These are phyloP conservation scores for Propithecus deckenii DNA, from an alignment of 2,797 vertebrate genomes.

Conservation along the genomic window DNA sequence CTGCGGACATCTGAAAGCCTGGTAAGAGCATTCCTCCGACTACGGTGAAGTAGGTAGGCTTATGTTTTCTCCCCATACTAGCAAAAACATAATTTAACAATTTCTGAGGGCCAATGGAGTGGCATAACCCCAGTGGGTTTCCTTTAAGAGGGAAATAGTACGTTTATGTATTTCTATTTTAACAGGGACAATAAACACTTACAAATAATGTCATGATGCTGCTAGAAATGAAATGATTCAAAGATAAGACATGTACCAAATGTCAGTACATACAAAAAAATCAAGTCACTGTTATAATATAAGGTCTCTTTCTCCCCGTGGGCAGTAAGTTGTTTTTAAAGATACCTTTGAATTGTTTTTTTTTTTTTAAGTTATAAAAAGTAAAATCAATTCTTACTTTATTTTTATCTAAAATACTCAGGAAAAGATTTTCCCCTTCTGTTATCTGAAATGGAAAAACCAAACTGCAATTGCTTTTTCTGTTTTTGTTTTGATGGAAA, in stretches of 20 bases:
- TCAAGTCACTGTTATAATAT: slow-evolving; percentile 75
- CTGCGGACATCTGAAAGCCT: neutral
- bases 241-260: slow-evolving; percentile 64
- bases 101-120: neutral
- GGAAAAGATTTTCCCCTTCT: neutral
- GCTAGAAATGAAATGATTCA: slow-evolving; percentile 57
- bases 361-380: slow-evolving; percentile 38
- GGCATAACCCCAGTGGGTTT: neutral
- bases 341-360: neutral
- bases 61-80: neutral
- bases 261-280: slow-evolving; percentile 69
- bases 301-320: slow-evolving; percentile 53
- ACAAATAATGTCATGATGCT: slow-evolving; percentile 12
- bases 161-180: slow-evolving; percentile 56
- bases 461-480: neutral
- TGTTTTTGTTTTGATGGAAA: neutral
- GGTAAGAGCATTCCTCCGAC: neutral
- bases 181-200: slow-evolving; percentile 55
- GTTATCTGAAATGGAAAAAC: neutral
- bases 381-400: slow-evolving; percentile 59
- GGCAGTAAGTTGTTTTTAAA: slow-evolving; percentile 53
- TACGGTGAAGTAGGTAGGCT: neutral
- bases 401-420: slow-evolving; percentile 62
- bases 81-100: neutral
- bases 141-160: neutral